A percentile compares a stretch with the other conserved stretches of the same genome.
Conservation (phyloP, 2,113 vertebrate species). For the Bufo gargarizans region DNA sequence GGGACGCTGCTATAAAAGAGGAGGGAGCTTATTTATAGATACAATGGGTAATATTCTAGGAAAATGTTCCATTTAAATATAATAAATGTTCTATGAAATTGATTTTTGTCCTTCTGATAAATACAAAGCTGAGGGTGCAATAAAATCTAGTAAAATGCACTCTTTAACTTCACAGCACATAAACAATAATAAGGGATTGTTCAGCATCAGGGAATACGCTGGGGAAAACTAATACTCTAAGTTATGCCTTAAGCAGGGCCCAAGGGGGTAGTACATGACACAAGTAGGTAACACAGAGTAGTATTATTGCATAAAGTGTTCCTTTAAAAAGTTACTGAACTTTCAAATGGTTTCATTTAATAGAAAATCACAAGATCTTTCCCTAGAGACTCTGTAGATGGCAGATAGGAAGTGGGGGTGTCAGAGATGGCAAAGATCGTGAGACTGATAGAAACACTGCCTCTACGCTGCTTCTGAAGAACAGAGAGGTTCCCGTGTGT, state of each 20-base stretch:
- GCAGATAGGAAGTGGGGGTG: no score
- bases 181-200: neutral
- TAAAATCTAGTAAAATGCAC: neutral
- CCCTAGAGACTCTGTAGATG: no score
- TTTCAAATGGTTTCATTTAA: no score
- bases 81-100: slow-evolving; percentile 2
- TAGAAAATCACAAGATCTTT: no score
- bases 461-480: no score
- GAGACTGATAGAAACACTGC: no score
- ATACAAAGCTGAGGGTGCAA: neutral
- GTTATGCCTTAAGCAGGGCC: neutral
- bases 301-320: no score
- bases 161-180: neutral
- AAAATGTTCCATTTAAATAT: neutral
- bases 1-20: slow-evolving; percentile 4
- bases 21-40: neutral
- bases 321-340: neutral
- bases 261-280: no score
- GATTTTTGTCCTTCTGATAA: neutral
- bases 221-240: neutral
- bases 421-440: no score
- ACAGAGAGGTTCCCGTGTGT: no score
- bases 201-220: neutral
- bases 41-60: slow-evolving; percentile 5
- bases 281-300: no score